Conservation (phyloP, 1,140 invertebrate species). For the Littorina saxatilis region DNA sequence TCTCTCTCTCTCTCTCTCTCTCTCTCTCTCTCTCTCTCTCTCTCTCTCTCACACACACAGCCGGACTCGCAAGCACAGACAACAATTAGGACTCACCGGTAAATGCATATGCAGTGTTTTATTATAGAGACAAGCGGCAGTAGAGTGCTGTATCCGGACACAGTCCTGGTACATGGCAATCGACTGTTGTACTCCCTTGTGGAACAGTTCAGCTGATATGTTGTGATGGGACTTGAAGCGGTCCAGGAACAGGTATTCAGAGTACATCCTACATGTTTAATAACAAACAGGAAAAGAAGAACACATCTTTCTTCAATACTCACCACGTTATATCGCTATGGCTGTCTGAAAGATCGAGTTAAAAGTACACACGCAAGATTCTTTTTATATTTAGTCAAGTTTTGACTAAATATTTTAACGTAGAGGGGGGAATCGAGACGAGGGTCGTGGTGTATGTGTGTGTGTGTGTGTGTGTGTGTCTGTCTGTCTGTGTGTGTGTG, state of each 20-base stretch:
- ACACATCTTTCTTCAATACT: too few species aligned
- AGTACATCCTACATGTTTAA: conserved; percentile 51
- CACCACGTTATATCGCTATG: too few species aligned
- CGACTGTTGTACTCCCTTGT: conserved; percentile 46
- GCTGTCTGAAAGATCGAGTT: too few species aligned
- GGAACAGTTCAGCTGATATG: conserved; percentile 44
- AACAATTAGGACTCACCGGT: conserved; percentile 40
- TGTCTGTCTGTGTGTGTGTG: not conserved
- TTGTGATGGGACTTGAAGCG: conserved; percentile 36
- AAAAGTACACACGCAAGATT: too few species aligned
- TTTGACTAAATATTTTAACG: too few species aligned
- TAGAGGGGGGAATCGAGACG: too few species aligned
- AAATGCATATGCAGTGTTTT: conserved; percentile 47
- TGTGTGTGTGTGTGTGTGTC: not conserved
- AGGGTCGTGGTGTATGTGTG: not conserved
- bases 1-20: too few species aligned
- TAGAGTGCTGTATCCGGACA: not conserved
- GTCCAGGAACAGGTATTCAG: conserved; percentile 59
- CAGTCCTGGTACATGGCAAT: conserved; percentile 46
- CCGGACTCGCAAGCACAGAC: not conserved
- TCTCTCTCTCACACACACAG: not conserved
- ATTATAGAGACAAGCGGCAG: conserved; percentile 48
- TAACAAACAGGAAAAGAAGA: not conserved
- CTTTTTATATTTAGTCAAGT: too few species aligned
- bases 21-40: too few species aligned